Conservation (phyloP, 2,888 invertebrate species). For the Amiota mariae region DNA sequence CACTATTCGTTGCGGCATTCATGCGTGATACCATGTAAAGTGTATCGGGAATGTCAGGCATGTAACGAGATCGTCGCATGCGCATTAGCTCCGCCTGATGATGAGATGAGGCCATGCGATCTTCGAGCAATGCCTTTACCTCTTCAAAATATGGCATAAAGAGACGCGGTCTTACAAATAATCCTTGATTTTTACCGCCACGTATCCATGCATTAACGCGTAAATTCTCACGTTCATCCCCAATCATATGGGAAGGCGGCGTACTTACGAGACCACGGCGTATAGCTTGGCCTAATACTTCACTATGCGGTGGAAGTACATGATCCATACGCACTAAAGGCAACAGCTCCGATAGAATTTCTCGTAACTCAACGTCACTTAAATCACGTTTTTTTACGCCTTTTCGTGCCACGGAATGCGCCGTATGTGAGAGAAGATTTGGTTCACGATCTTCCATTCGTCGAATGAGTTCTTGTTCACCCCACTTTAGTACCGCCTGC, state of each 20-base stretch:
- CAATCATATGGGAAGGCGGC: conserved; percentile 89
- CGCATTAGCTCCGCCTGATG: conserved; percentile 84
- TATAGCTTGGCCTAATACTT: conserved; percentile 81
- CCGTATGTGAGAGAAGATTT: conserved; percentile 91
- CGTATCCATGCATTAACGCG: conserved; percentile 87
- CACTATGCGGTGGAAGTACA: conserved; percentile 88
- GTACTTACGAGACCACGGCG: conserved; percentile 84
- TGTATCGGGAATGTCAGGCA: conserved; percentile 92
- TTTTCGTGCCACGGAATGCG: conserved; percentile 91
- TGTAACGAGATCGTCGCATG: conserved; percentile 81
- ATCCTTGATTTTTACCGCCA: conserved; percentile 80
- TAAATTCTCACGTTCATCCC: conserved; percentile 79
- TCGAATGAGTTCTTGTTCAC: conserved; percentile 86
- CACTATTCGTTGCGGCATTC: conserved; percentile 66
- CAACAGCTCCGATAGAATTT: conserved; percentile 87
- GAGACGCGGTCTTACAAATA: conserved; percentile 88
- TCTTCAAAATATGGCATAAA: conserved; percentile 97
- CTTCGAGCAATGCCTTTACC: conserved; percentile 89
- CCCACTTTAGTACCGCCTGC: conserved; percentile 90
- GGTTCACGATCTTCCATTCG: conserved; percentile 93
- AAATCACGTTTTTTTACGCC: conserved; percentile 85
- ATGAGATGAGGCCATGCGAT: conserved; percentile 81
- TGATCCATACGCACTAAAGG: conserved; percentile 92
- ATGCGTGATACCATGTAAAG: conserved; percentile 85
- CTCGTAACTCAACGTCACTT: conserved; percentile 89